Base-by-base conservation (phyloP, 2,888 invertebrate species). In the Aquatica leii region DNA sequence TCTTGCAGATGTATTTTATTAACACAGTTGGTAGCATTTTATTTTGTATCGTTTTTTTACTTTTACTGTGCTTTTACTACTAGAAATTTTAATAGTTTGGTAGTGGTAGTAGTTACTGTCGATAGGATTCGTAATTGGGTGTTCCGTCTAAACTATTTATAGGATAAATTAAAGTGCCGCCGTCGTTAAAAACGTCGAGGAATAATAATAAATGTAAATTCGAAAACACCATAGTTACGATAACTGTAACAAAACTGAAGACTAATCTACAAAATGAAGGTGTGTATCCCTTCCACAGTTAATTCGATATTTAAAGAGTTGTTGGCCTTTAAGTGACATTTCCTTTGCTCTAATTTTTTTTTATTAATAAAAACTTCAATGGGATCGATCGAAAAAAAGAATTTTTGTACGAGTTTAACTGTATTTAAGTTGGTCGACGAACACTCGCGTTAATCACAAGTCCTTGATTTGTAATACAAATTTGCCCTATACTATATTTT, bases 291-390 rank as follows among this genome's bases (percentile, higher is more conserved):
- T 35, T 40, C 21, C 46, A 37, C 18, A 21, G 52, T 46, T 54
- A 58, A 15, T 21, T 21, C 40, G 37, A 50, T 54, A 62, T 53
- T 60, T 35, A 43, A 62, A 54, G 52, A 57, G 64, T 60, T 55
- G 56, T 60, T 64, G 64, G 59, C 64, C 64, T 56, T 56, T 56
- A 37, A 20, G n/a, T 49, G 57, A 56, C 56, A 51, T 56, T 62
- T 62, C 24, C 34, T 14, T 24, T 18, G 18, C 20, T 46, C 15
- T 46, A 46, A 46, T 46, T 46, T 46, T 18, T 46, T 18, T 46
- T 18, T 8, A 43, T 2, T 43, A 43, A 43, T 9, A 43, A 43
- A 6, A 15, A 15, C 12, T 17, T 12, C n/a, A 43, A 4, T 43
- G 12, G 8, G 15, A 46, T 14, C 5, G 12, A 37, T 8, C 9